Conservation (phyloP, 2,888 invertebrate genomes). For the Macrosoma leucophasiata region DNA sequence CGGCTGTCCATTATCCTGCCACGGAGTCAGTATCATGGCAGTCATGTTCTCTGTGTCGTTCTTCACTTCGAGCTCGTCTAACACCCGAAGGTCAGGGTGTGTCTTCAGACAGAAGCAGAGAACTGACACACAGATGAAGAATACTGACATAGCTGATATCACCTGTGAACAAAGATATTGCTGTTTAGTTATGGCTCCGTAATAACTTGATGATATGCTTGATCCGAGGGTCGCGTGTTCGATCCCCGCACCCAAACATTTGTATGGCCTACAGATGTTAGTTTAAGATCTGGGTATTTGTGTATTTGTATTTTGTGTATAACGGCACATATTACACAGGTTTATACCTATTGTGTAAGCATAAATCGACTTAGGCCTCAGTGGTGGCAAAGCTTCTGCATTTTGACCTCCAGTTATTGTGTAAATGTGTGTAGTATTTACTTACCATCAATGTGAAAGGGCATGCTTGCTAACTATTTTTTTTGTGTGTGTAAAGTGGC, state of each 20-base stretch:
- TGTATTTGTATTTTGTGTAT: conserved; percentile 16
- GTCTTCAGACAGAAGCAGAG: conserved; percentile 97
- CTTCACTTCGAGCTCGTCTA: conserved; percentile 37
- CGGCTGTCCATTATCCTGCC: conserved; percentile 76
- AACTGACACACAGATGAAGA: conserved; percentile 97
- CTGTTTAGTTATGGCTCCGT: background rate
- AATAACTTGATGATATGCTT: background rate
- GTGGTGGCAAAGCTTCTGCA: too few species aligned
- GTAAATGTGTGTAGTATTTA: too few species aligned
- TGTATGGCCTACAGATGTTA: too few species aligned
- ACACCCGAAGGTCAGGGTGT: conserved; percentile 89
- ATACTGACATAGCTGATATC: conserved; percentile 93
- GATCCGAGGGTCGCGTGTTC: too few species aligned
- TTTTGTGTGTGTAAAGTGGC: too few species aligned
- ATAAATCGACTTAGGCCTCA: too few species aligned
- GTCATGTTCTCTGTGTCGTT: conserved; percentile 30
- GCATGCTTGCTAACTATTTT: background rate
- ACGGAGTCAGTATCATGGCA: conserved; percentile 36
- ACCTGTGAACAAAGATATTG: conserved; percentile 78
- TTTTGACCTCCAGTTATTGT: too few species aligned
- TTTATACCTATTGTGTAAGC: too few species aligned
- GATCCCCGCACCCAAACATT: too few species aligned
- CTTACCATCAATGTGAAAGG: too few species aligned
- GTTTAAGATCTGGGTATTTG: too few species aligned
- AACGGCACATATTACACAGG: too few species aligned